Evolutionary conservation across 2,113 vertebrate species (phyloP).

Genomic region (Nothobranchius kuhntae): DNA sequence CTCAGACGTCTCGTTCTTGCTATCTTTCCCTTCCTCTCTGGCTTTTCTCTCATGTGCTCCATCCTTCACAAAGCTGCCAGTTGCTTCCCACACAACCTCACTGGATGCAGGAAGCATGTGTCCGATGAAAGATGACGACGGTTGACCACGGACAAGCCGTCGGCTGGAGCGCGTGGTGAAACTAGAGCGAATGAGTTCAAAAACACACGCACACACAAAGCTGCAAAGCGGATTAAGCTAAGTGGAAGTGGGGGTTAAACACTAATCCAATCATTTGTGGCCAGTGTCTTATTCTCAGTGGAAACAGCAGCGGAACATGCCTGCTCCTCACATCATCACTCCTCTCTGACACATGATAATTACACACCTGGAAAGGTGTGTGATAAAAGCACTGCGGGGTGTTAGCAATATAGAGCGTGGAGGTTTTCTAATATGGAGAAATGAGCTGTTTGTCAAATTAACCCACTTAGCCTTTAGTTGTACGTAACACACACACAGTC

Average conservation of each 20-base stretch:
- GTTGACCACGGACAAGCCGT: constrained; percentile 29
- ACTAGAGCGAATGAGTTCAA: constrained; percentile 24
- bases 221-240: constrained; percentile 78
- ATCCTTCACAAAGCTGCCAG: constrained; percentile 26
- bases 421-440: constrained; percentile 38
- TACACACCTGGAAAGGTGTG: constrained; percentile 73
- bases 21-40: constrained; percentile 23
- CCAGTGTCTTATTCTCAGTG: constrained; percentile 73
- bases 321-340: constrained; percentile 53
- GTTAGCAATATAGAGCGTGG: constrained; percentile 26
- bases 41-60: constrained; percentile 13
- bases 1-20: constrained; percentile 30
- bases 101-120: constrained; percentile 18
- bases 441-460: constrained; percentile 21
- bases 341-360: constrained; percentile 60
- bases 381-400: constrained; percentile 60
- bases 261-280: constrained; percentile 81
- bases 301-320: constrained; percentile 57
- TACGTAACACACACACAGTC: background rate
- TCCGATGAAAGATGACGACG: constrained; percentile 21
- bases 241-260: constrained; percentile 70
- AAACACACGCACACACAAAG: constrained; percentile 28
- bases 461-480: constrained; percentile 3
- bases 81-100: constrained; percentile 32
- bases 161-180: constrained; percentile 13